Base-by-base conservation (phyloP, 2,113 vertebrate species). In the Ciconia maguari region DNA sequence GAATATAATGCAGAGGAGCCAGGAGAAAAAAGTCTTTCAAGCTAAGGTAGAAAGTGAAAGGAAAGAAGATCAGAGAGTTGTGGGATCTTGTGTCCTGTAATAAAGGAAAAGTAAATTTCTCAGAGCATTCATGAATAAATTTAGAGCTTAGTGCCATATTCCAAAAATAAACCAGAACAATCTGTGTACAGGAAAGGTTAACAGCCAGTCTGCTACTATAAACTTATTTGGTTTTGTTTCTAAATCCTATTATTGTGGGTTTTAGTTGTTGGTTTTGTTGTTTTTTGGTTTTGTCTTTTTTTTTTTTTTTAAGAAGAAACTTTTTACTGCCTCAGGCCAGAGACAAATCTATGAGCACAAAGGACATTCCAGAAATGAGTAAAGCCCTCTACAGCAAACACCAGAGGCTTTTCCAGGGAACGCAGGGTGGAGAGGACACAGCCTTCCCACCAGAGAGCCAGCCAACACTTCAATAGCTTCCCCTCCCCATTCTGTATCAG, bases 151-250 rank as follows among this genome's bases (percentile, higher is more conserved):
- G 34, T 69, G 76, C 10, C 61, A 46, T 32, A 57, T 84, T 82
- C 85, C 34, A 85, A 89, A 95, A 97, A 91, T 54, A 85, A 76
- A 76, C 61, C 12, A 75, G 71, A 87, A 87, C 49, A 75, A 22
- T 65, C 42, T 64, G n/a, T 4, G 8, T 36, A 68, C 14, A 70
- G 42, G 66, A 76, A 88, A 93, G 48, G n/a, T 91, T 81, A 89
- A 85, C 36, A 90, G 75, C 25, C 76, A 88, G 66, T 58, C 54
- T 76, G 75, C 26, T 83, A 25, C 29, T 60, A 77, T 19, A 90
- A 94, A 78, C 10, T 80, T 44, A 32, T 2, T 90, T 77, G 49
- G 54, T 88, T 96, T 90, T 72, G 10, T 81, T 94, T 94, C 76
- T 69, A 88, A 89, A 83, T 86, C 82, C 68, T 77, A 21, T 74